A percentile compares a stretch with the other conserved stretches of the same genome.
Conservation (phyloP, 2,113 vertebrate genomes). For the Crotalus viridis region DNA sequence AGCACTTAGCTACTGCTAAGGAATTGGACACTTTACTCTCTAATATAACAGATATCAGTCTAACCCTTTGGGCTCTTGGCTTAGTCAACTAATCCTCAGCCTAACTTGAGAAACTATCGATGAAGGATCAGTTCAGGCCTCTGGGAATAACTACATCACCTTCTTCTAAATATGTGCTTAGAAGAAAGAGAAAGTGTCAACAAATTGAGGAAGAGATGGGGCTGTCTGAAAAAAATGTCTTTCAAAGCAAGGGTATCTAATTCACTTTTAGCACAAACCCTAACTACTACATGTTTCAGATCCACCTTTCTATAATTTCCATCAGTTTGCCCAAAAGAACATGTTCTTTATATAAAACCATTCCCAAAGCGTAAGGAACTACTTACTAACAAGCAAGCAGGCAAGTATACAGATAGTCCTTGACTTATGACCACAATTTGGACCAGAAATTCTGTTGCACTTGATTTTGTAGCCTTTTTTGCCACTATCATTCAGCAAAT, state of each 20-base stretch:
- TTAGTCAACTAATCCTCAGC: too few species aligned
- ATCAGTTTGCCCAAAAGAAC: not conserved
- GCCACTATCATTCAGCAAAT: not conserved
- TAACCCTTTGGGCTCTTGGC: too few species aligned
- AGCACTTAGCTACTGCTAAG: too few species aligned
- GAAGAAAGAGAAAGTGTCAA: not conserved
- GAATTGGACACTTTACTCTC: too few species aligned
- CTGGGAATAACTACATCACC: not conserved
- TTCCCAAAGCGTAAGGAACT: not conserved
- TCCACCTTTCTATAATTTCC: not conserved
- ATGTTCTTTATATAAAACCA: not conserved
- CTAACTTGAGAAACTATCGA: not conserved
- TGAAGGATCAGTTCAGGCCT: not conserved
- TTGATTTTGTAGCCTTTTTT: not conserved
- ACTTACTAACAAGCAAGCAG: not conserved
- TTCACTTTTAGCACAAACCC: not conserved
- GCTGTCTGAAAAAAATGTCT: not conserved
- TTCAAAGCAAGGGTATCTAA: not conserved
- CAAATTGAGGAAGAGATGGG: not conserved
- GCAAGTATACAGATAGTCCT: not conserved
- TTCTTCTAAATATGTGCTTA: not conserved
- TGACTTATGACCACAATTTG: not conserved
- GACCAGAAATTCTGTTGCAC: not conserved
- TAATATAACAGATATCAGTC: too few species aligned
- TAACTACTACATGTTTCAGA: not conserved